Evolutionary conservation across 1,140 invertebrate species (phyloP).

Genomic region (Bombus impatiens): DNA sequence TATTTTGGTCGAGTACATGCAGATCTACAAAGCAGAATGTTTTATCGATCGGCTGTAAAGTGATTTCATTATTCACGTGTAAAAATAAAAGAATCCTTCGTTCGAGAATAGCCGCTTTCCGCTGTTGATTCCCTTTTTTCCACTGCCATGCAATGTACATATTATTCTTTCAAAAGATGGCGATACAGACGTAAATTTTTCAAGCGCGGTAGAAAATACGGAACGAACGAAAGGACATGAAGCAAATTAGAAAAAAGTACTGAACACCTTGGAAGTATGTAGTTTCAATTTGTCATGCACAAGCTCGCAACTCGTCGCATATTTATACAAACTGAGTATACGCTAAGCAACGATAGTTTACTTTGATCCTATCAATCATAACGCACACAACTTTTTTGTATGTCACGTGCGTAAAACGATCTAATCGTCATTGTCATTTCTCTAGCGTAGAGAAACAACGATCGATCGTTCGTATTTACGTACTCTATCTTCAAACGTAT

Average conservation of each 20-base stretch:
- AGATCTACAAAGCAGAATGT: background rate
- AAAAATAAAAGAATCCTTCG: conserved; percentile 10
- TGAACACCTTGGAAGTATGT: background rate
- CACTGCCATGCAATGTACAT: background rate
- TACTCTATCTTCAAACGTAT: background rate
- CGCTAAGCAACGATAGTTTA: background rate
- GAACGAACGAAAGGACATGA: background rate
- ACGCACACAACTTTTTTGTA: background rate
- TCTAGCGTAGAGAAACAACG: background rate
- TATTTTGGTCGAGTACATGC: background rate
- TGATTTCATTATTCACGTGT: background rate
- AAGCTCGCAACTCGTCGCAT: background rate
- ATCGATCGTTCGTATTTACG: conserved; percentile 34
- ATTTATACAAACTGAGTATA: background rate
- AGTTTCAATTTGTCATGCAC: conserved; percentile 19
- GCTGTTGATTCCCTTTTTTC: background rate
- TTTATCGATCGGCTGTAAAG: background rate
- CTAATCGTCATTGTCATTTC: background rate
- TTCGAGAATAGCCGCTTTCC: background rate
- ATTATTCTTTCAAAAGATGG: conserved; percentile 8
- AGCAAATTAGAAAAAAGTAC: background rate
- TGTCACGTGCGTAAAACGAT: conserved; percentile 7
- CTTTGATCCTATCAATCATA: conserved; percentile 36
- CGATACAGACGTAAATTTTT: background rate
- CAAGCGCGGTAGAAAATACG: background rate